These are phyloP conservation scores for Apocheima hispidaria DNA, from an alignment of 2,888 invertebrate genomes.

Conservation along the genomic window DNA sequence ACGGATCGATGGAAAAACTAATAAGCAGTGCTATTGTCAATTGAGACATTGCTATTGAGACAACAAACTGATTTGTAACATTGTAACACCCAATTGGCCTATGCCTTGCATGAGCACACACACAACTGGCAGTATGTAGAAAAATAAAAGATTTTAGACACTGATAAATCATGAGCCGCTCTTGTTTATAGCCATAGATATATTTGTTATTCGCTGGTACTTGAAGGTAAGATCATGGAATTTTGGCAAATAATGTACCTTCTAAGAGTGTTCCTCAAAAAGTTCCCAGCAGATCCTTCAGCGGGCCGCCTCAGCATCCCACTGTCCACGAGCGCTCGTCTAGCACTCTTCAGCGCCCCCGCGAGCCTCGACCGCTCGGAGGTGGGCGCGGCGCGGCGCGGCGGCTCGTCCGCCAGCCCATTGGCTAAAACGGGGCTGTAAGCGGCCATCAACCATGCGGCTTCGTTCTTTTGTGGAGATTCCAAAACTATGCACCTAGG, in stretches of 20 bases:
- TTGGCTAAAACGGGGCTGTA: constrained; percentile 95
- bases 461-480: constrained; percentile 95
- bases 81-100: too few relatives aligned
- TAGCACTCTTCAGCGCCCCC: constrained; percentile 93
- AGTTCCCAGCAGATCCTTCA: constrained; percentile 92
- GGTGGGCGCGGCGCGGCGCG: constrained; percentile 89
- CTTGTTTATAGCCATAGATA: too few relatives aligned
- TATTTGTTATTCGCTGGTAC: too few relatives aligned
- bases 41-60: not conserved
- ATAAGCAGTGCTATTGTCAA: too few relatives aligned
- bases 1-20: not conserved
- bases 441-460: constrained; percentile 96
- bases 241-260: constrained; percentile 70
- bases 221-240: too few relatives aligned
- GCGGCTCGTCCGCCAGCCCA: constrained; percentile 90
- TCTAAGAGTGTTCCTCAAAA: constrained; percentile 94
- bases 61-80: too few relatives aligned
- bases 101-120: too few relatives aligned
- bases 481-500: constrained; percentile 96
- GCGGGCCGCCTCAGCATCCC: constrained; percentile 93
- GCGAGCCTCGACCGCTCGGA: constrained; percentile 95
- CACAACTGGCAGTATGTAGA: too few relatives aligned
- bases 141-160: too few relatives aligned
- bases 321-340: constrained; percentile 93
- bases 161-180: too few relatives aligned